Conservation (phyloP, 2,113 vertebrate species). For the Seriola quinqueradiata region DNA sequence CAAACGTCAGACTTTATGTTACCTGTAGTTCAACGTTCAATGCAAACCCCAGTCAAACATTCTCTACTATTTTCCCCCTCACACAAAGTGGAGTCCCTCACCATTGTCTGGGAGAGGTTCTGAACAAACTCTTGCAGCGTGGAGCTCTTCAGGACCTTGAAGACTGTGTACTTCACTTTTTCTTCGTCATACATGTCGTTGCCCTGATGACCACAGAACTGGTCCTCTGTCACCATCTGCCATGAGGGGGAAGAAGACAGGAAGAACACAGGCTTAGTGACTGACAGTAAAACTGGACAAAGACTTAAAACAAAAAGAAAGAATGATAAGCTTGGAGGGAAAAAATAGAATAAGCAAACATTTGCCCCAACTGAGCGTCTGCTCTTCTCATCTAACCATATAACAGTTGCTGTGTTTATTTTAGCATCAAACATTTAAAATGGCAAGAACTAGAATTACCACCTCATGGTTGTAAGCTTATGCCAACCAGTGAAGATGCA, state of each 20-base stretch:
- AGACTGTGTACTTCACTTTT: conserved; percentile 99
- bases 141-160: conserved; percentile 98
- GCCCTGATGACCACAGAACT: conserved; percentile 99
- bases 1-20: background rate
- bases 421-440: background rate
- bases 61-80: background rate
- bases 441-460: background rate
- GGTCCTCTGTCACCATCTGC: conserved; percentile 98
- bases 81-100: conserved; percentile 75
- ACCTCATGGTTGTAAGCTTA: too few species aligned
- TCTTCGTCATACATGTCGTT: conserved; percentile 99
- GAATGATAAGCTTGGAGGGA: background rate
- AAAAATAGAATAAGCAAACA: background rate
- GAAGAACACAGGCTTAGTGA: conserved; percentile 5
- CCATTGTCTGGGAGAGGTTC: conserved; percentile 99
- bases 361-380: background rate
- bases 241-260: background rate
- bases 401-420: background rate
- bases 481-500: too few species aligned
- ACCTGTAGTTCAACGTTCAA: too few species aligned
- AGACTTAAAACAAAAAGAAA: background rate
- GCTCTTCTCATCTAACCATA: too few species aligned
- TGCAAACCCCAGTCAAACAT: background rate
- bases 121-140: conserved; percentile 97
- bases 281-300: background rate